Base-by-base conservation (phyloP, 2,797 vertebrate genomes). In the Mus minutoides region DNA sequence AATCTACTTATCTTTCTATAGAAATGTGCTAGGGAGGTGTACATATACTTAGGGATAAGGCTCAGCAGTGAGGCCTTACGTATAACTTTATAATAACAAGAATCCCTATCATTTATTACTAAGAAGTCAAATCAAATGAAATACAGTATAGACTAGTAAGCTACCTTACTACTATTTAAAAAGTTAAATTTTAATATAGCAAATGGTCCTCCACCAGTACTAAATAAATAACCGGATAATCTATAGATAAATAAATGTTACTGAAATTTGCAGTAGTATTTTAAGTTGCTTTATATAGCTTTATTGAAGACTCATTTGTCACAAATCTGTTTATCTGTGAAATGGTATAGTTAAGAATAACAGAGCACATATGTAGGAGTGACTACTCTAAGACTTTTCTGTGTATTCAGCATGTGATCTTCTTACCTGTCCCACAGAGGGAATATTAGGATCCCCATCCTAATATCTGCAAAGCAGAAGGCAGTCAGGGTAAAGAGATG, bases 71-170 rank as follows among this genome's bases (percentile, higher is more conserved):
- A 43, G 10, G 11, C 31, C 46, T 88, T n/a, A 92, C 40, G 60
- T 78, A 34, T 43, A 56, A 58, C 29, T 76, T 67, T 88, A 31
- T 31, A 43, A 43, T 83, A 40, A 43, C 40, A 88, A 80, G 67
- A 43, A 58, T 21, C 43, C 14, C 22, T 86, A 60, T 56, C 19
- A 6, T 43, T 11, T 94, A 92, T 11, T 46, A 52, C 21, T 58
- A 89, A 10, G 22, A 11, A 91, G 64, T 76, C 56, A 86, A 88
- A 75, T 83, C 73, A 89, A 95, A 90, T 88, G 3, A 24, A 85
- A 1, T 67, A 54, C 2, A 34, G 84, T 88, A 14, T 46, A 46
- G 21, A 88, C 46, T 16, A 91, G 62, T 0, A 52, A 24, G 73
- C 69, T 67, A 64, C 3, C 52, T 6, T 56, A 62, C 31, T 21